These are phyloP conservation scores for Scalopus aquaticus DNA, from an alignment of 2,113 vertebrate species.

Conservation along the genomic window DNA sequence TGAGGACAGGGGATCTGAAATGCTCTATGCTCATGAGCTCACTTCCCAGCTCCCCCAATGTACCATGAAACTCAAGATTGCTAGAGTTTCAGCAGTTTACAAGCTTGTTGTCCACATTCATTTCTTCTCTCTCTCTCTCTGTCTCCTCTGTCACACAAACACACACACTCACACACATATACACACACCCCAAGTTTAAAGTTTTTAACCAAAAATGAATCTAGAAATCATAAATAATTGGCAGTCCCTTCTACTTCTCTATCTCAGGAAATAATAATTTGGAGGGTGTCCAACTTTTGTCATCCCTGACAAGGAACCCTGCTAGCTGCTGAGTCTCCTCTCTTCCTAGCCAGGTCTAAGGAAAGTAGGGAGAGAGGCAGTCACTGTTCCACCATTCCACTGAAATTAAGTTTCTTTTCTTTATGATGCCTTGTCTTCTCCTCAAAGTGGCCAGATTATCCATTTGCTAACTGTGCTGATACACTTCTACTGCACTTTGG, in stretches of 20 bases:
- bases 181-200: not conserved
- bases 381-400: constrained; percentile 88
- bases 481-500: not conserved
- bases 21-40: not conserved
- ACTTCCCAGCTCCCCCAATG: not conserved
- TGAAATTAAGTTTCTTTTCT: not conserved
- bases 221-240: no score
- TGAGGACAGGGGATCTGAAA: not conserved
- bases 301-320: not conserved
- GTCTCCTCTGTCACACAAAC: not conserved
- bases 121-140: not conserved
- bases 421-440: not conserved
- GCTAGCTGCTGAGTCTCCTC: not conserved
- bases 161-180: not conserved
- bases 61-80: not conserved
- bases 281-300: not conserved
- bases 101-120: not conserved
- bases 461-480: not conserved
- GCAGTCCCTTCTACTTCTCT: not conserved
- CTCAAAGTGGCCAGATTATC: not conserved
- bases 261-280: not conserved
- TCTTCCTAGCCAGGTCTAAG: not conserved
- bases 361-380: not conserved
- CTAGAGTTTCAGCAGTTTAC: not conserved
- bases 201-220: not conserved